Conservation (phyloP, 2,888 invertebrate species). For the Charanyca ferruginea region DNA sequence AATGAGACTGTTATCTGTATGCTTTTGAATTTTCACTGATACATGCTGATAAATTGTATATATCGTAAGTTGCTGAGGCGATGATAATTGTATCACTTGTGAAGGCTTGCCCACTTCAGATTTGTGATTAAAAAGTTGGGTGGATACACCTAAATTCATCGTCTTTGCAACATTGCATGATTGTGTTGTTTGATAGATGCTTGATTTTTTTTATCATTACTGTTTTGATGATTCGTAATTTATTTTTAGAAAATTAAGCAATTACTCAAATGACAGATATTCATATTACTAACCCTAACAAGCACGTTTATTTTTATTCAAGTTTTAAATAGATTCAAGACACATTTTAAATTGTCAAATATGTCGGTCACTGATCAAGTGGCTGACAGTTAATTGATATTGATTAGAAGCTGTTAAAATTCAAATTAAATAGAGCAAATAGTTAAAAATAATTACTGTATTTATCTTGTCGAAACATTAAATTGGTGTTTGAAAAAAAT, state of each 20-base stretch:
- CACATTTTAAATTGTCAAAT: constrained; percentile 67
- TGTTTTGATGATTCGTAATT: constrained; percentile 24
- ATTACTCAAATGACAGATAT: constrained; percentile 41
- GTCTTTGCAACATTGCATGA: constrained; percentile 64
- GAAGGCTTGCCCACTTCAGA: constrained; percentile 40
- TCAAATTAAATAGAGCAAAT: constrained; percentile 60
- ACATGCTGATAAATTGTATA: constrained; percentile 61
- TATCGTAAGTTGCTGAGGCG: constrained; percentile 58
- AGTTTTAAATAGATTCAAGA: constrained; percentile 45
- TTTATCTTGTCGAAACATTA: constrained; percentile 47
- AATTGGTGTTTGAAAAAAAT: constrained; percentile 29
- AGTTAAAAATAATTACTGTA: constrained; percentile 42
- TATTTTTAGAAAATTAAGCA: constrained; percentile 32
- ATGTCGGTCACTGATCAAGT: constrained; percentile 75
- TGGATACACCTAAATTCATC: constrained; percentile 41
- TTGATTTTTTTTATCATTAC: constrained; percentile 34
- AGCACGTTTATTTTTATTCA: constrained; percentile 60
- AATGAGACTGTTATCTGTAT: constrained; percentile 65
- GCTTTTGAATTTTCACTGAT: constrained; percentile 65
- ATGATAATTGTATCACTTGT: constrained; percentile 48
- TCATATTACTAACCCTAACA: constrained; percentile 55
- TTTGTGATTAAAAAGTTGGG: constrained; percentile 39
- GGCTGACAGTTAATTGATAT: constrained; percentile 67
- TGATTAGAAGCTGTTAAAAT: constrained; percentile 69
- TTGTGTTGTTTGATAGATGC: constrained; percentile 56